Base-by-base conservation (phyloP, 1,140 invertebrate species). In the Maconellicoccus hirsutus region DNA sequence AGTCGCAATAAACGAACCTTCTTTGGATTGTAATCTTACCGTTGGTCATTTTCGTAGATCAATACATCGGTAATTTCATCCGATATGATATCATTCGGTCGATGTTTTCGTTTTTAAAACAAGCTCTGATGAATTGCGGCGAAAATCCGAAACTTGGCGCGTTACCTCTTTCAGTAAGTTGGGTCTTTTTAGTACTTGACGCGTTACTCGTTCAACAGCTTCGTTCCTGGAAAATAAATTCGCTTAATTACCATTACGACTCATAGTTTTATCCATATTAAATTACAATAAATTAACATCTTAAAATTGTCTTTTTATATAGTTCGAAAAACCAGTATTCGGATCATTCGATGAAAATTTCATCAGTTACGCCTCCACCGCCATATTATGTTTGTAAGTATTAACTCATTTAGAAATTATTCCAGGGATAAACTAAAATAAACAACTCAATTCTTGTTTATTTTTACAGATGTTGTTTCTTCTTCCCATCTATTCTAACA, bases 311-410 rank as follows among this genome's bases (percentile, higher is more conserved):
- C 16, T 29, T 72, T 69, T 19, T 52, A 7, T 61, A 10, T 71
- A 77, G 76, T 73, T 75, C 59, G 72, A 75, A 59, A 72, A 75
- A n/a, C 92, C 93, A 8, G 87, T 98, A 74, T 97, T 96, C 80
- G 94, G 94, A 70, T 86, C 86, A 27, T 86, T 85, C 76, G 84
- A 91, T 75, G 91, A 93, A 21, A 92, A 89, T 71, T 96, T 96
- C 78, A 94, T 92, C 1, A 91, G 96, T 79, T 97, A 96, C 79
- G 94, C 96, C 73, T 93, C 94, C 22, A 94, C 94, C 59, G 94
- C 94, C 74, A 90, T 97, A 71, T 92, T 96, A 76, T 81, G 96
- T 74, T 93, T 91, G 91, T 94, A 81, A 87, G 86, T 82, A 69
- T 70, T 38, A 71, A 19, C 23, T n/a, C n/a, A n/a, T n/a, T n/a